Conservation (phyloP, 2,888 invertebrate species). For the Galeruca laticollis region DNA sequence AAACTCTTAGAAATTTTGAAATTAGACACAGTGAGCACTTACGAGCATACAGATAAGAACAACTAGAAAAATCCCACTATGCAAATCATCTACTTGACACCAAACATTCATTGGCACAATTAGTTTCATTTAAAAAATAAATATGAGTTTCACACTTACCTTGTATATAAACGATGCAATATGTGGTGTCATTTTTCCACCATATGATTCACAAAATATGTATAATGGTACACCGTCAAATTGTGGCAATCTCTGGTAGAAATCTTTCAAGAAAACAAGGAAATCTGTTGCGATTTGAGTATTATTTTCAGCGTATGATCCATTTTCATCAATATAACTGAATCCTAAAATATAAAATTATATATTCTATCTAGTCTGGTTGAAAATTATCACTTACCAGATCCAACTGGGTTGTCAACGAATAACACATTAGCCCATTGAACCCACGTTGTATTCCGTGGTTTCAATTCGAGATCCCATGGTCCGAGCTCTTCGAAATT, state of each 20-base stretch:
- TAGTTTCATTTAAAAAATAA: background rate
- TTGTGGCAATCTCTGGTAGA: constrained; percentile 76
- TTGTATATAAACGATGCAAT: constrained; percentile 79
- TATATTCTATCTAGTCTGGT: background rate
- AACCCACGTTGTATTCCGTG: constrained; percentile 72
- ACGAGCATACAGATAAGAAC: too few species aligned
- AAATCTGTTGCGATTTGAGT: constrained; percentile 81
- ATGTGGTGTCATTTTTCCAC: constrained; percentile 92
- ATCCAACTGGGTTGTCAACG: constrained; percentile 91
- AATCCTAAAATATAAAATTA: too few species aligned
- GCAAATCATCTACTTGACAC: too few species aligned
- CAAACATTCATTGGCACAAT: too few species aligned
- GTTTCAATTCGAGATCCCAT: constrained; percentile 59
- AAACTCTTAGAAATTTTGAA: too few species aligned
- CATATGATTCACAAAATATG: constrained; percentile 91
- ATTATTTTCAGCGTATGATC: constrained; percentile 72
- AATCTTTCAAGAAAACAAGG: constrained; percentile 77
- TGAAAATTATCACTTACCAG: constrained; percentile 56
- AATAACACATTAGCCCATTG: constrained; percentile 78
- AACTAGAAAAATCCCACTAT: too few species aligned
- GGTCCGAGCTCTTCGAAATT: constrained; percentile 73
- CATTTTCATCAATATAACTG: too few species aligned
- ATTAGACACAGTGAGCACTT: too few species aligned
- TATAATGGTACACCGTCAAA: constrained; percentile 83
- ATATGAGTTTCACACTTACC: background rate